These are phyloP conservation scores for Yponomeuta cagnagella DNA, from an alignment of 2,888 invertebrate genomes.

Conservation along the genomic window DNA sequence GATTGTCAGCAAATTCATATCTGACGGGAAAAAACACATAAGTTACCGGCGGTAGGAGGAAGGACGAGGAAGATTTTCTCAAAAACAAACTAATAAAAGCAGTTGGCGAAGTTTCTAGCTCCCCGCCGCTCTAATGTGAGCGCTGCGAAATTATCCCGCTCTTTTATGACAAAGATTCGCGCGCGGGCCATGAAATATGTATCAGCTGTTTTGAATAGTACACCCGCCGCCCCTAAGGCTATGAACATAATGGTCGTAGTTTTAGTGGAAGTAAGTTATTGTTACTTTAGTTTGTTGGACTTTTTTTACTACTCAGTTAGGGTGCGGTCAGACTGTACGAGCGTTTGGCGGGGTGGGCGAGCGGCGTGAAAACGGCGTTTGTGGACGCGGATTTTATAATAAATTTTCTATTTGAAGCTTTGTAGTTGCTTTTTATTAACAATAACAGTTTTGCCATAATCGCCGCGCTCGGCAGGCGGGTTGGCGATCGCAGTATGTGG, in stretches of 20 bases:
- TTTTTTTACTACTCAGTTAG: background rate
- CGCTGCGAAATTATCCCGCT: conserved; percentile 34
- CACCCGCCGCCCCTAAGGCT: conserved; percentile 9
- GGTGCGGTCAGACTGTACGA: too few relatives aligned
- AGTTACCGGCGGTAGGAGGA: background rate
- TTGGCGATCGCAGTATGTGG: too few relatives aligned
- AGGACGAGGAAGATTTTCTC: background rate
- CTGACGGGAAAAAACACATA: background rate
- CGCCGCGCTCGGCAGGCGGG: too few relatives aligned
- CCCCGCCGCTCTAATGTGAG: conserved; percentile 19
- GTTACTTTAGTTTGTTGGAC: background rate
- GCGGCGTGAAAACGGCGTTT: too few relatives aligned
- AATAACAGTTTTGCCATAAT: too few relatives aligned
- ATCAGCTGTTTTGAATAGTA: conserved; percentile 51
- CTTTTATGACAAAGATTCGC: conserved; percentile 21
- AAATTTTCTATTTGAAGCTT: too few relatives aligned
- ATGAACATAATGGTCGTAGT: background rate
- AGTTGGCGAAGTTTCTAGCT: background rate
- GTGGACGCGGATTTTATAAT: too few relatives aligned
- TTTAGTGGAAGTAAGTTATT: background rate
- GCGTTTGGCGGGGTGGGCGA: too few relatives aligned
- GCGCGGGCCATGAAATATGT: conserved; percentile 50
- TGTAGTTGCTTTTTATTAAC: too few relatives aligned
- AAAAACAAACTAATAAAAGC: conserved; percentile 8
- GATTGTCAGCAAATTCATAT: background rate